Conservation (phyloP, 2,888 invertebrate species). For the Coleophora flavipennella region DNA sequence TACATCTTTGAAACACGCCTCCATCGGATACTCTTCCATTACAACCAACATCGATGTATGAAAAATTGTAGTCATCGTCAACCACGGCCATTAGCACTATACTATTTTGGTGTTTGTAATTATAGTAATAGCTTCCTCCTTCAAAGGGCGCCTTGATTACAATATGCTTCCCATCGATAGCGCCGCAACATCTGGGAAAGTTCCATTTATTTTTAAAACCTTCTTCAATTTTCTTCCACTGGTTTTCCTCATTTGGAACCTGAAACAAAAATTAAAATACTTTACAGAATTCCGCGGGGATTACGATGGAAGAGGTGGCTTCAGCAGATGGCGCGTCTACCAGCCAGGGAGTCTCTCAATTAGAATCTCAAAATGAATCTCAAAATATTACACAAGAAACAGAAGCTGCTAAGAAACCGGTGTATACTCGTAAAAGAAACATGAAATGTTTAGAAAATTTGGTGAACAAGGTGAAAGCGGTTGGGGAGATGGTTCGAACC, state of each 20-base stretch:
- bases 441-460: too few relatives aligned
- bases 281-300: background rate
- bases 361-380: too few relatives aligned
- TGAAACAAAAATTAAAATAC: slow-evolving; percentile 10
- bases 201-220: slow-evolving; percentile 6
- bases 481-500: too few relatives aligned
- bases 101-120: slow-evolving; percentile 13
- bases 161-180: slow-evolving; percentile 13
- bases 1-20: slow-evolving; percentile 17
- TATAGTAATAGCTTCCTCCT: slow-evolving; percentile 12
- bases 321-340: too few relatives aligned
- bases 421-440: too few relatives aligned
- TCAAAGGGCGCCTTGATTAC: slow-evolving; percentile 12
- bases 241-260: slow-evolving; percentile 11
- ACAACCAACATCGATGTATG: slow-evolving; percentile 14
- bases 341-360: too few relatives aligned
- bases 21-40: slow-evolving; percentile 15
- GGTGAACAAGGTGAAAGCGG: too few relatives aligned
- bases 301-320: too few relatives aligned
- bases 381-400: too few relatives aligned
- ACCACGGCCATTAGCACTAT: slow-evolving; percentile 11
- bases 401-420: too few relatives aligned
- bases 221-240: slow-evolving; percentile 16
- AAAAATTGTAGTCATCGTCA: slow-evolving; percentile 13
- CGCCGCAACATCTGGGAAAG: slow-evolving; percentile 9